These are phyloP conservation scores for Melanotaenia boesemani DNA, from an alignment of 2,797 vertebrate genomes.

Conservation along the genomic window DNA sequence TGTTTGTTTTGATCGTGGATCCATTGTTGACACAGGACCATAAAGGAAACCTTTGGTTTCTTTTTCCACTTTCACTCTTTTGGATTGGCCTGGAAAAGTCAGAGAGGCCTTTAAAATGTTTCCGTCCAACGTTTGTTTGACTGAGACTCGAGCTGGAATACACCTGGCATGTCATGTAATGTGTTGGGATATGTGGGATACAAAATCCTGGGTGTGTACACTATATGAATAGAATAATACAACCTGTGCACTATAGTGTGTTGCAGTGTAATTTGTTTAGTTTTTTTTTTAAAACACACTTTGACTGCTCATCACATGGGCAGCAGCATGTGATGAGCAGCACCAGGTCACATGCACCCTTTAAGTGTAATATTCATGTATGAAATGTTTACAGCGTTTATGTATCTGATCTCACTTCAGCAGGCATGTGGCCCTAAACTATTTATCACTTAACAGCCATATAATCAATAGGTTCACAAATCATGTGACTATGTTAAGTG, in stretches of 20 bases:
- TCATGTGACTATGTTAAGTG: background rate
- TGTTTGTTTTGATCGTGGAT: slow-evolving; percentile 58
- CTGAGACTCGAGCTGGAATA: slow-evolving; percentile 57
- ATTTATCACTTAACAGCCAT: background rate
- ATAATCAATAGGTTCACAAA: background rate
- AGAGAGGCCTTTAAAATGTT: slow-evolving; percentile 58
- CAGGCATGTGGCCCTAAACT: background rate
- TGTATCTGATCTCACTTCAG: background rate
- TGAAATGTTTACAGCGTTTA: slow-evolving; percentile 16
- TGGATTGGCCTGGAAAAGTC: slow-evolving; percentile 70
- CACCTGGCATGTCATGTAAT: slow-evolving; percentile 43
- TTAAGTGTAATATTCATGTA: background rate
- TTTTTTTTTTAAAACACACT: slow-evolving; percentile 10
- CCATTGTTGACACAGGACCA: slow-evolving; percentile 45
- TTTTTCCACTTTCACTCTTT: slow-evolving; percentile 50
- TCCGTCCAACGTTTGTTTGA: slow-evolving; percentile 54
- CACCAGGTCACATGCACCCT: slow-evolving; percentile 18
- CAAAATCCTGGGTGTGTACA: slow-evolving; percentile 24
- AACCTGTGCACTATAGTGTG: background rate
- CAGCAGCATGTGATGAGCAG: slow-evolving; percentile 23
- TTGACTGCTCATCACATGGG: slow-evolving; percentile 15
- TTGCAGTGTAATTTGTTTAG: slow-evolving; percentile 29
- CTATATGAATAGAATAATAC: slow-evolving; percentile 24
- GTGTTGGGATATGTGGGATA: slow-evolving; percentile 33
- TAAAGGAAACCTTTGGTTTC: slow-evolving; percentile 50